Evolutionary conservation across 2,888 invertebrate species (phyloP).

Genomic region (Eristalinus aeneus): DNA sequence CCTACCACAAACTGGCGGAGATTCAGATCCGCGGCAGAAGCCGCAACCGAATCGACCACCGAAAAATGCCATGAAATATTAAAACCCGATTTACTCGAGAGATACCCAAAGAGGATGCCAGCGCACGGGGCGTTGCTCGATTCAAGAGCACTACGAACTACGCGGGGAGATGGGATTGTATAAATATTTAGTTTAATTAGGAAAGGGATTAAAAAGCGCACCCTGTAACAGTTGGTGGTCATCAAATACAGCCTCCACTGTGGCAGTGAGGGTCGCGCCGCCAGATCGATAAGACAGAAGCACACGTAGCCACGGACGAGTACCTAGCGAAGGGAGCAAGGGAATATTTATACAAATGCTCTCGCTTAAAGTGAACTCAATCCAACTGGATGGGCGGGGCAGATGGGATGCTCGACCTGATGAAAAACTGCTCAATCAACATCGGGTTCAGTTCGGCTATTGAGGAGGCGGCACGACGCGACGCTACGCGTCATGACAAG

Average conservation of each 20-base stretch:
- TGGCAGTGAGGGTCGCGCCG: background rate
- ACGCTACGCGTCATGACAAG: background rate
- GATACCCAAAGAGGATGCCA: background rate
- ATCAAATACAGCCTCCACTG: background rate
- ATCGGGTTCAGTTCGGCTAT: constrained; percentile 46
- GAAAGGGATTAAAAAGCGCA: constrained; percentile 25
- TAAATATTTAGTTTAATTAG: constrained; percentile 51
- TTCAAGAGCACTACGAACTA: background rate
- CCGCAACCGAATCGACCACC: constrained; percentile 15
- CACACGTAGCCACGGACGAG: background rate
- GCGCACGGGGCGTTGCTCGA: background rate
- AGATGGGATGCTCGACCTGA: constrained; percentile 30
- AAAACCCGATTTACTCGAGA: constrained; percentile 46
- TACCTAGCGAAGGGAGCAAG: background rate
- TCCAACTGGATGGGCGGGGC: constrained; percentile 27
- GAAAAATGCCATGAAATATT: constrained; percentile 46
- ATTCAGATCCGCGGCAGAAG: background rate
- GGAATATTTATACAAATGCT: background rate
- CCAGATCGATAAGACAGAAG: background rate
- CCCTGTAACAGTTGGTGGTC: constrained; percentile 1
- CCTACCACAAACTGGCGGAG: background rate
- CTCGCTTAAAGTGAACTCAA: constrained; percentile 45
- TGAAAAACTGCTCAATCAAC: constrained; percentile 68
- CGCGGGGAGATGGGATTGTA: background rate
- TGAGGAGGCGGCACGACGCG: constrained; percentile 10